Evolutionary conservation across 2,888 invertebrate species (phyloP), one percentile per base, ranked within the genome.

Genomic region (Machimus atricapillus): DNA sequence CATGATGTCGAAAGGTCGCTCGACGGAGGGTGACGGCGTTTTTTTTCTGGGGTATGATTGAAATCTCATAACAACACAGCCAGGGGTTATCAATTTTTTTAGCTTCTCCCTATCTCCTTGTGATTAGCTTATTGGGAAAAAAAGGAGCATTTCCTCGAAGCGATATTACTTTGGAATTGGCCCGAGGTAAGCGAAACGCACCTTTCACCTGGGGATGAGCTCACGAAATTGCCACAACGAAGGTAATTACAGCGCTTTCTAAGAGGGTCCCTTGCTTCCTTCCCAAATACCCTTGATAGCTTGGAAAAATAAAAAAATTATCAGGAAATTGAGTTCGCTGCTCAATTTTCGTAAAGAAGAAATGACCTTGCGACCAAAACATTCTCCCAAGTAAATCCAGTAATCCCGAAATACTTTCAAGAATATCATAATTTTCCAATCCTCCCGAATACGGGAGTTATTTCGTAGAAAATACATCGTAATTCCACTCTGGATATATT

Each of bases 41-140:
- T 46, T 9, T 46, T 52, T 23, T 43, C n/a, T 14, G 19, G n/a
- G 31, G 43, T 23, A 46, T 46, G 27, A 79, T 27, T 46, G 79
- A 79, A 40, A 40, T 31, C 46, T 79, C 27, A 46, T 79, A 46
- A 40, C 27, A 79, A 46, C 43, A 23, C 46, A 43, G 46, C 46
- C 27, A 46, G 79, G 27, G 79, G 40, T 79, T 40, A 46, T 40
- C 79, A 46, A n/a, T 46, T 27, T 46, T 79, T 43, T 76, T 34
- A 40, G 76, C 37, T 37, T 37, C 27, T 66, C 12, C 27, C 23
- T 66, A 66, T 66, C 66, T 66, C n/a, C 37, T 76, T 76, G 34
- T 76, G 34, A 76, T 76, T 76, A 76, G 76, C 76, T 76, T 66
- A 66, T 66, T 66, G 74, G 40, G 12, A 76, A 76, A n/a, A 76